Conservation (phyloP, 2,888 invertebrate species). For the Emesis furor region DNA sequence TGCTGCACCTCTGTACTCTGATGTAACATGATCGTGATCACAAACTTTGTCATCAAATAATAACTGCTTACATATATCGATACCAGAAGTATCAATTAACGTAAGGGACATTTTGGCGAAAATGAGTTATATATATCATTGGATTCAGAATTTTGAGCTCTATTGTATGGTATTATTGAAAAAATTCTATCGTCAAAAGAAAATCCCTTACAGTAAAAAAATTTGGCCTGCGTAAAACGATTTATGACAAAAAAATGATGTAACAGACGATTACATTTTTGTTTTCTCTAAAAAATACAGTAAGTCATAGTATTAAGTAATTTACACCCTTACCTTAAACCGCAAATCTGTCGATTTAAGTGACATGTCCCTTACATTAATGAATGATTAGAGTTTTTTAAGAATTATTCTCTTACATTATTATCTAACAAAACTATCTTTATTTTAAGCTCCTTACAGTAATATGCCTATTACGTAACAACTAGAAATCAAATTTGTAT, state of each 20-base stretch:
- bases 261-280: constrained; percentile 15
- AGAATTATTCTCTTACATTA: constrained; percentile 11
- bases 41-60: constrained; percentile 50
- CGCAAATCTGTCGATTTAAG: background rate
- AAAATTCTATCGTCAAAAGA: background rate
- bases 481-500: constrained; percentile 13
- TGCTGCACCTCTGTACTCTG: constrained; percentile 57
- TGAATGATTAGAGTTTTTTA: constrained; percentile 10
- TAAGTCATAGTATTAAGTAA: constrained; percentile 16
- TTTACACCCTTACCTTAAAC: constrained; percentile 28
- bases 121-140: constrained; percentile 6
- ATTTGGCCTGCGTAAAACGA: constrained; percentile 17
- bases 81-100: constrained; percentile 1
- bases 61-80: constrained; percentile 18
- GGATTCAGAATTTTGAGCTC: constrained; percentile 12
- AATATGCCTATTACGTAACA: background rate
- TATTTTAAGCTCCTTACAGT: constrained; percentile 5
- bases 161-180: constrained; percentile 8
- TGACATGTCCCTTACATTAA: constrained; percentile 25
- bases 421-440: constrained; percentile 6
- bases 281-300: constrained; percentile 20
- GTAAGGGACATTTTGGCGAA: constrained; percentile 1
- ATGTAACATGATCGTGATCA: constrained; percentile 58
- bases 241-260: constrained; percentile 12
- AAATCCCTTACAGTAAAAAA: background rate